Base-by-base conservation (phyloP, 2,797 vertebrate species). In the Amniataba percoides region DNA sequence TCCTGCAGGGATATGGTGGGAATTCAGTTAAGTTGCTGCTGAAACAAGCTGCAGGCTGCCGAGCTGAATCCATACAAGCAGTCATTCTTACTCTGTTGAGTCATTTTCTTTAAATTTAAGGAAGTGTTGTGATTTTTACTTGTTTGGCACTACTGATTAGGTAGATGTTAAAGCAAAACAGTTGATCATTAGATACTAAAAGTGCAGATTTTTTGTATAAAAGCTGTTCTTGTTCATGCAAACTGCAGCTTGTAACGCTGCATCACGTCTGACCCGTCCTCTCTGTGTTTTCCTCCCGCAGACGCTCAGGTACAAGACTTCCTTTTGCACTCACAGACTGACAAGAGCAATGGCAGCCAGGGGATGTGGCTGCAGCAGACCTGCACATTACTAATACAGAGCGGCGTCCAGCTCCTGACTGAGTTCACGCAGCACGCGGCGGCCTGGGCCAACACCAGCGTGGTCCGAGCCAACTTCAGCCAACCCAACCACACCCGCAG, bases 341-440 rank as follows among this genome's bases (percentile, higher is more conserved):
- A 88, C 27, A 16, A 77, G 46, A 80, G 71, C 5, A 93, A 93
- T 81, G 91, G 83, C 71, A 95, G 92, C 57, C 95, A 91, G 23
- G 92, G 89, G 1, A 61, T 84, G 0, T 77, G 79, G 75, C 92
- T 96, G 60, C 96, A 94, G 72, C 92, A 97, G 93, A 93, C 94
- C 2, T 97, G 96, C 73, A 94, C 95, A 4, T 80, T 99, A 4
- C 94, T 96, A 1, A 74, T 97, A 67, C 96, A 96, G 0, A 72
- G 74, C 0, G 89, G 94, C 0, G 92, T 94, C 0, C 91, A 87
- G 5, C 92, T 98, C n/a, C 95, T 88, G 0, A 81, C 94, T 0
- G 77, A 51, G 61, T 99, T 98, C 1, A 61, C 92, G 0, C 92
- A 94, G n/a, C 87, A 71, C 0, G 92, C 93, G 1, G 82, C 78